Base-by-base conservation (phyloP, 30 jellyfish, hydroid and myxozoan species). In the Turritopsis rubra region DNA sequence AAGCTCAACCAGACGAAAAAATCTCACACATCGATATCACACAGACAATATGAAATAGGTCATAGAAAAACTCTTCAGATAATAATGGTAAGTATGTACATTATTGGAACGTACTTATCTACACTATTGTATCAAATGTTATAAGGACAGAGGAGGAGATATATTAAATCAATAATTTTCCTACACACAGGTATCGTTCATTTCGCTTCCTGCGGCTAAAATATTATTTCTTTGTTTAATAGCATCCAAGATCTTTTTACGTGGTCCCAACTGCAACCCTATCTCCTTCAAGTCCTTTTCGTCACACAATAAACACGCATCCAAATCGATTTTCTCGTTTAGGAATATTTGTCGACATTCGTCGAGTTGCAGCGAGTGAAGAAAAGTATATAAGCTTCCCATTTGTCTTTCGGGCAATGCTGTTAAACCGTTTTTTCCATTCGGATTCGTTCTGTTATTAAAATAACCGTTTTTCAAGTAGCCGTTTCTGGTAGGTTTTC, bases 191-290 rank as follows among this genome's bases (percentile, higher is more conserved):
- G 96, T 65, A 19, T 87, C 97, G 1, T 74, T 68, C 72, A 91
- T 72, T 28, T 53, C 83, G 9, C 83, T 89, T 19, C 89, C 87
- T 25, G 71, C 83, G 9, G 28, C 26, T 73, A 85, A 29, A 4
- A 81, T 73, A 1, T 41, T 74, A 19, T 84, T 79, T 73, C 97
- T 54, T 65, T 79, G 80, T 72, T 80, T 80, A 25, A 91, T 76
- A 16, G 97, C 97, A 72, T 91, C 96, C 30, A 85, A 41, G 29
- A 91, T 87, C 77, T 91, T 91, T 89, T 91, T 91, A 79, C 97
- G 83, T 21, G 96, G 96, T 31, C 97, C 97, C 29, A 91, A 54
- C n/a, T 96, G 97, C 41, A 91, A 79, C 25, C 97, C 97, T 21
- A 91, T 91, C 71, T 91, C 97, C 84, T 84, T 84, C 83, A 91